These are phyloP conservation scores for Campylomormyrus tamandua DNA, from an alignment of 2,113 vertebrate species.

Conservation along the genomic window DNA sequence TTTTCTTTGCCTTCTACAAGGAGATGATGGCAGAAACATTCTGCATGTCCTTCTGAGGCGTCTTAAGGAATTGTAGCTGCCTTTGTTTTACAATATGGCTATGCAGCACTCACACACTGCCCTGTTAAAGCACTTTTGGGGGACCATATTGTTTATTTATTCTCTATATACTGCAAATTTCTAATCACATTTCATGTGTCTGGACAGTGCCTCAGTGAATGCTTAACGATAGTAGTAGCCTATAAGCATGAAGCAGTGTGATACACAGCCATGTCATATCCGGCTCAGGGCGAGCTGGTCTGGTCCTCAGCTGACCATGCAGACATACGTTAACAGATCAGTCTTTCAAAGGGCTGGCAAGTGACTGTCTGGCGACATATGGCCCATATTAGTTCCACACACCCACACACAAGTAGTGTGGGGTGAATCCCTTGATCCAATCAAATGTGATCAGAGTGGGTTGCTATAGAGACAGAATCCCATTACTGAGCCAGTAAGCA, in stretches of 20 bases:
- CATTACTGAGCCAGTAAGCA: slow-evolving; percentile 47
- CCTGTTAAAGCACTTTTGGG: not conserved
- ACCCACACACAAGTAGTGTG: slow-evolving; percentile 42
- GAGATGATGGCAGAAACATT: not conserved
- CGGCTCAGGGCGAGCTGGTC: not conserved
- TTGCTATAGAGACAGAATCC: slow-evolving; percentile 49
- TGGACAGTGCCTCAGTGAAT: not conserved
- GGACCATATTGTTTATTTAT: not conserved
- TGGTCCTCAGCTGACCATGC: not conserved
- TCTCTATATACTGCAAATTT: not conserved
- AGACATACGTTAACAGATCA: not conserved
- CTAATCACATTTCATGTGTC: not conserved
- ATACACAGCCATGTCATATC: not conserved
- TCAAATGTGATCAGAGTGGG: slow-evolving; percentile 34
- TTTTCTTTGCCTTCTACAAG: not conserved
- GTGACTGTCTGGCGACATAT: not conserved
- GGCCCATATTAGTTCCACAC: not conserved
- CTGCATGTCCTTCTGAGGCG: not conserved
- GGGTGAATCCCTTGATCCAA: slow-evolving; percentile 44
- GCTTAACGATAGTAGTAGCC: not conserved
- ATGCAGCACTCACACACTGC: not conserved
- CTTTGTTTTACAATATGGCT: not conserved
- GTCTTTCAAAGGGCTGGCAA: not conserved
- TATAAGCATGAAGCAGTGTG: not conserved
- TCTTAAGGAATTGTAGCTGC: not conserved